Evolutionary conservation across 2,797 vertebrate genomes (phyloP).

Genomic region (Gadopsis bispinosus): DNA sequence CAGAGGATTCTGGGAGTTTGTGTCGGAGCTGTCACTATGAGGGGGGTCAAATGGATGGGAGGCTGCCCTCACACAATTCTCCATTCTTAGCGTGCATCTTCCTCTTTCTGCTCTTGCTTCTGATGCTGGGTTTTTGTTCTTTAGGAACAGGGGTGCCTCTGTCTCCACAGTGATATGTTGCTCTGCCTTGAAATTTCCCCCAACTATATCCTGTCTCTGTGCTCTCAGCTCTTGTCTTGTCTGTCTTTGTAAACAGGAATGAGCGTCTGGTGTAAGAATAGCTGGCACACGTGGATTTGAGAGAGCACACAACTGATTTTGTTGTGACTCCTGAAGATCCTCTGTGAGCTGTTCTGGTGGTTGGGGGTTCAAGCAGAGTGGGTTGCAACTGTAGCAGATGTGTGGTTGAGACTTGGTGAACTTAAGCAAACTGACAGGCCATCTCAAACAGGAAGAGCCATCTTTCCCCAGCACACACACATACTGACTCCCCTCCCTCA

Average conservation of each 20-base stretch:
- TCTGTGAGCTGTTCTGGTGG: slow-evolving; percentile 67
- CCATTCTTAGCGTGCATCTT: slow-evolving; percentile 48
- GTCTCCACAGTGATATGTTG: slow-evolving; percentile 50
- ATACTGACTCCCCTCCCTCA: slow-evolving; percentile 60
- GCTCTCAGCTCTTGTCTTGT: slow-evolving; percentile 59
- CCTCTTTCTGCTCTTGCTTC: slow-evolving; percentile 49
- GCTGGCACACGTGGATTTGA: slow-evolving; percentile 38
- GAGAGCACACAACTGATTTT: slow-evolving; percentile 34
- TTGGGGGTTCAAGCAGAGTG: slow-evolving; percentile 87
- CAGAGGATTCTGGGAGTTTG: slow-evolving; percentile 81
- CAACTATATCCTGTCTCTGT: slow-evolving; percentile 41
- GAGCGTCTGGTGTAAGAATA: slow-evolving; percentile 52
- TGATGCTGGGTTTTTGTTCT: slow-evolving; percentile 63
- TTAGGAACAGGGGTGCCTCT: slow-evolving; percentile 75
- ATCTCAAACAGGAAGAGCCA: slow-evolving; percentile 87
- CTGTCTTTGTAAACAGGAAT: slow-evolving; percentile 68
- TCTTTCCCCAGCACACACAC: slow-evolving; percentile 90
- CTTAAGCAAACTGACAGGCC: slow-evolving; percentile 91
- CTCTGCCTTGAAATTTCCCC: slow-evolving; percentile 54
- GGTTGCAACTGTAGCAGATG: slow-evolving; percentile 95
- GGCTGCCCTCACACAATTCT: slow-evolving; percentile 46
- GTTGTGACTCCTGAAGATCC: slow-evolving; percentile 62
- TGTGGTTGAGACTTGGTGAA: slow-evolving; percentile 92
- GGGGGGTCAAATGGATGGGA: slow-evolving; percentile 78
- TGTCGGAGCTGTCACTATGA: slow-evolving; percentile 74